phyloP scores from a whole-genome alignment of 2,888 invertebrate species.

The Cheilosia scutellata region DNA sequence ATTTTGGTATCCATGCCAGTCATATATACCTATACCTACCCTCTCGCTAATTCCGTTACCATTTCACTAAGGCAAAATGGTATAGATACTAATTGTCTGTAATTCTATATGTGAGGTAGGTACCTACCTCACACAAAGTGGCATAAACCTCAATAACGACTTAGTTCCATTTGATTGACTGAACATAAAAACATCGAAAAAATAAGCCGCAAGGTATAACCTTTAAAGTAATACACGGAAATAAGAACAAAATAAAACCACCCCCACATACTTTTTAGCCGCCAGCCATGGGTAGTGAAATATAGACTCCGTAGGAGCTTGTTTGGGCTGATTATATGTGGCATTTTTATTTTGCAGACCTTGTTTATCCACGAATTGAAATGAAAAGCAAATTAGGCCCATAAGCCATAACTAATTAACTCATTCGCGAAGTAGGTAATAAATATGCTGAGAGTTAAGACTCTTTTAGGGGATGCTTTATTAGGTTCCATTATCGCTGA shows the following conservation, averaged over 20 bases:
- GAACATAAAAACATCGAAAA: slow-evolving; percentile 3
- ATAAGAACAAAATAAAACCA: not conserved
- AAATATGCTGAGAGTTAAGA: too few species aligned
- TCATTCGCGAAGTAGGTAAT: not conserved
- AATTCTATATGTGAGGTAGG: not conserved
- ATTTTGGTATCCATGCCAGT: too few species aligned
- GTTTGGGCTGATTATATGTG: not conserved
- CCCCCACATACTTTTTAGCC: not conserved
- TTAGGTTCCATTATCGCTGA: too few species aligned
- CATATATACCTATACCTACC: too few species aligned
- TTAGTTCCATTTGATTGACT: slow-evolving; percentile 37
- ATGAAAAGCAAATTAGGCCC: not conserved
- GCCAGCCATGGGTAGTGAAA: not conserved
- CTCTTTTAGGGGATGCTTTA: too few species aligned
- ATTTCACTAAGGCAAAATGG: too few species aligned
- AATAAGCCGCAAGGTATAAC: slow-evolving; percentile 1
- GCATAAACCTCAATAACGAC: slow-evolving; percentile 39
- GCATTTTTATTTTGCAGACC: slow-evolving; percentile 1
- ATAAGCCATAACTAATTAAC: slow-evolving; percentile 6
- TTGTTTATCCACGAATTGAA: not conserved
- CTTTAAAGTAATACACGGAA: not conserved
- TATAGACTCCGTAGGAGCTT: slow-evolving; percentile 9
- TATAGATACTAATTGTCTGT: too few species aligned
- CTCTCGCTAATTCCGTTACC: too few species aligned
- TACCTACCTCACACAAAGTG: not conserved